A percentile compares a stretch with the other conserved stretches of the same genome.
phyloP scores from a whole-genome alignment of 2,888 invertebrate species.

The Nudaria mundana region DNA sequence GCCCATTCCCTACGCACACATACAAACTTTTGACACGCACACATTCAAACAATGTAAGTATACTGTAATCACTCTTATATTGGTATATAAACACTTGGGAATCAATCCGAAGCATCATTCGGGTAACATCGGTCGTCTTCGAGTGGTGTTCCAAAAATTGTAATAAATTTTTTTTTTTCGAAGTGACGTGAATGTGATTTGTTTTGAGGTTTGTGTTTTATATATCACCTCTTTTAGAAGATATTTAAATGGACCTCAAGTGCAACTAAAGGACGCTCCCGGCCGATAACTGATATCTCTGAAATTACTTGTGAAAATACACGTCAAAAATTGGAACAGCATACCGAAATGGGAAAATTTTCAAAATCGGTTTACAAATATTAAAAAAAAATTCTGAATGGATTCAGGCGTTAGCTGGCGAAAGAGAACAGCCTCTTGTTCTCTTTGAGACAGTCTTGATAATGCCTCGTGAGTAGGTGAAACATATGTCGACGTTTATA shows the following conservation, averaged over 20 bases:
- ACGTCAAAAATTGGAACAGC: too few relatives aligned
- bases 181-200: conserved; percentile 7
- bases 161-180: conserved; percentile 2
- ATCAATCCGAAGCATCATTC: conserved; percentile 31
- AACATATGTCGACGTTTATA: too few relatives aligned
- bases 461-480: too few relatives aligned
- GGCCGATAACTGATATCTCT: too few relatives aligned
- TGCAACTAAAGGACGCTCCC: too few relatives aligned
- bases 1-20: conserved; percentile 29
- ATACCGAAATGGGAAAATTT: too few relatives aligned
- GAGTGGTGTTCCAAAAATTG: conserved; percentile 23
- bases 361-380: too few relatives aligned
- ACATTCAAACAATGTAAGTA: conserved; percentile 21
- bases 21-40: conserved; percentile 8
- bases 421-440: too few relatives aligned
- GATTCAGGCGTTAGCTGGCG: too few relatives aligned
- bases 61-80: conserved; percentile 30
- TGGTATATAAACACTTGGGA: conserved; percentile 31
- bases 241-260: background rate
- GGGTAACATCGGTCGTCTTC: conserved; percentile 22
- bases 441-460: too few relatives aligned
- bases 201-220: conserved; percentile 14
- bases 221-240: background rate
- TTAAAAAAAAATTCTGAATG: too few relatives aligned
- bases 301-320: too few relatives aligned